Percentiles rank a stretch among this genome's conserved stretches.
Conservation (phyloP, 2,113 vertebrate species). For the Anguilla rostrata region DNA sequence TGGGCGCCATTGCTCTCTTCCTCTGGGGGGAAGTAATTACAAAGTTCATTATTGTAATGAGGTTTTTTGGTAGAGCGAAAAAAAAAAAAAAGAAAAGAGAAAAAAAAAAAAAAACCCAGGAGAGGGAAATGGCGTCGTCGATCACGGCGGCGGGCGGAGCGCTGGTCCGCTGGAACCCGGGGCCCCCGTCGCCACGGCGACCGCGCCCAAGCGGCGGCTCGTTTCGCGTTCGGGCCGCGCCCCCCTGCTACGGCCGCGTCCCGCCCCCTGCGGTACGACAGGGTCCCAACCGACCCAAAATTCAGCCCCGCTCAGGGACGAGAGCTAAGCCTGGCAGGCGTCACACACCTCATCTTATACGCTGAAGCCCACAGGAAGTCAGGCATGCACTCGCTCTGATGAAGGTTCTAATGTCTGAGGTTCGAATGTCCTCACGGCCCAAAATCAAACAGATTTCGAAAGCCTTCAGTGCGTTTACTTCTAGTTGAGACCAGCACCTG, state of each 20-base stretch:
- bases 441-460: neutral
- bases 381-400: too few relatives aligned
- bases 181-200: neutral
- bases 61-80: constrained; percentile 75
- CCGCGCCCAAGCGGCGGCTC: neutral
- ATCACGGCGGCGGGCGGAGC: constrained; percentile 40
- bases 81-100: constrained; percentile 65
- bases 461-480: neutral
- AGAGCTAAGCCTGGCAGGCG: neutral
- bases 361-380: too few relatives aligned
- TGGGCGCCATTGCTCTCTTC: constrained; percentile 68
- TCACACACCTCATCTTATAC: neutral
- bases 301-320: neutral
- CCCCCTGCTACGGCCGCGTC: neutral
- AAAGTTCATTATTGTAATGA: constrained; percentile 79
- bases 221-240: neutral
- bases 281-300: neutral
- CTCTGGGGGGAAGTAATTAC: constrained; percentile 70
- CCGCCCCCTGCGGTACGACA: neutral
- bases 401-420: neutral
- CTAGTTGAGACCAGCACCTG: neutral
- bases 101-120: constrained; percentile 26
- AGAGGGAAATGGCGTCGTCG: constrained; percentile 51
- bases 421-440: neutral
- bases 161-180: neutral